Percentiles rank a stretch among this genome's conserved stretches.
Conservation (phyloP, 2,113 vertebrate species). For the Aegotheles bennettii region DNA sequence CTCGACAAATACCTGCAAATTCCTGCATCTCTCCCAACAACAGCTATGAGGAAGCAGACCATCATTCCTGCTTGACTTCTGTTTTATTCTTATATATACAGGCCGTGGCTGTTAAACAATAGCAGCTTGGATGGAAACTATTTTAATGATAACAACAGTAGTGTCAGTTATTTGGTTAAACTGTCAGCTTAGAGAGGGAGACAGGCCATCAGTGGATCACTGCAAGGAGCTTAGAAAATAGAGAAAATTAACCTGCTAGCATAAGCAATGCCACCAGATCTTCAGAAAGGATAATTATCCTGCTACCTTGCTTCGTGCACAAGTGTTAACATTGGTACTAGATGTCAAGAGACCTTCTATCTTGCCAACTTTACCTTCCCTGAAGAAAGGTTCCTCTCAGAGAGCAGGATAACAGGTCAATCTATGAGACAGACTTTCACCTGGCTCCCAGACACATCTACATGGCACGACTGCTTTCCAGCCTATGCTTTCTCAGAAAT, state of each 20-base stretch:
- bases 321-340: neutral
- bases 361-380: neutral
- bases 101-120: neutral
- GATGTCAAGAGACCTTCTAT: neutral
- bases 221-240: neutral
- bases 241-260: neutral
- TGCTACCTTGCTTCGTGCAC: rapidly evolving
- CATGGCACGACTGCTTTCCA: neutral
- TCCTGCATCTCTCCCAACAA: neutral
- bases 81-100: neutral
- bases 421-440: neutral
- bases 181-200: neutral
- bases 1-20: neutral
- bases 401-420: neutral
- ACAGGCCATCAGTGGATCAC: neutral
- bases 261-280: neutral
- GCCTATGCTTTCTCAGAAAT: neutral
- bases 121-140: neutral
- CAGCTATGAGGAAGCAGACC: neutral
- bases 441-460: neutral
- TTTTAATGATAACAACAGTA: neutral
- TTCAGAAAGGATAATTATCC: neutral
- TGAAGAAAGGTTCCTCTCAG: neutral
- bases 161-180: neutral
- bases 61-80: neutral